Percentiles rank a stretch among this genome's conserved stretches.
These are phyloP conservation scores for Platanista minor DNA, from an alignment of 2,113 vertebrate species.

Conservation along the genomic window DNA sequence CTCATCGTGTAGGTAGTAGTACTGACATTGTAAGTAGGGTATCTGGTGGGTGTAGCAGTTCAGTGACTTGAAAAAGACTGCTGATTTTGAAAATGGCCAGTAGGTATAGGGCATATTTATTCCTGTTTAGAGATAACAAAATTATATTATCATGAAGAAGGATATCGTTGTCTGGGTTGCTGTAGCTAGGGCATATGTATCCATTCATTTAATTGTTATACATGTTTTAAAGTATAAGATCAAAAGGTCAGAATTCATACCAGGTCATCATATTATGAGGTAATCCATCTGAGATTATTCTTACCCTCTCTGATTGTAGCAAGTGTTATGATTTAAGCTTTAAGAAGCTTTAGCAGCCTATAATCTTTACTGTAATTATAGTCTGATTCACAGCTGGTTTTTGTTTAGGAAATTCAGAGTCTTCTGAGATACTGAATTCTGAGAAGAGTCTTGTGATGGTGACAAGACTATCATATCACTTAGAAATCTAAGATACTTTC, in stretches of 20 bases:
- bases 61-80: background rate
- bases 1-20: too few relatives aligned
- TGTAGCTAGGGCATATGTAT: background rate
- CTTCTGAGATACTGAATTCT: background rate
- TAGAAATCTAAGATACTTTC: background rate
- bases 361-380: slow-evolving; percentile 11
- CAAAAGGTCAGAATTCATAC: background rate
- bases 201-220: background rate
- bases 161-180: background rate
- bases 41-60: background rate
- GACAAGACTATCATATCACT: background rate
- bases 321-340: slow-evolving; percentile 23
- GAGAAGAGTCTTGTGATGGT: background rate
- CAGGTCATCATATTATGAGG: slow-evolving; percentile 11
- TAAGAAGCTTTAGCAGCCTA: background rate
- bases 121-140: background rate
- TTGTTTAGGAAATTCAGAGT: slow-evolving; percentile 7
- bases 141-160: background rate
- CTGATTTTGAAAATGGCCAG: background rate
- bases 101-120: background rate
- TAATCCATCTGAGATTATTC: slow-evolving; percentile 3
- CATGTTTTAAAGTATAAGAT: background rate
- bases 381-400: slow-evolving; percentile 31
- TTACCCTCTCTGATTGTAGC: background rate
- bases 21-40: background rate